Conservation (phyloP, 2,888 invertebrate genomes). For the Imbricaverruca yamaguchii region DNA sequence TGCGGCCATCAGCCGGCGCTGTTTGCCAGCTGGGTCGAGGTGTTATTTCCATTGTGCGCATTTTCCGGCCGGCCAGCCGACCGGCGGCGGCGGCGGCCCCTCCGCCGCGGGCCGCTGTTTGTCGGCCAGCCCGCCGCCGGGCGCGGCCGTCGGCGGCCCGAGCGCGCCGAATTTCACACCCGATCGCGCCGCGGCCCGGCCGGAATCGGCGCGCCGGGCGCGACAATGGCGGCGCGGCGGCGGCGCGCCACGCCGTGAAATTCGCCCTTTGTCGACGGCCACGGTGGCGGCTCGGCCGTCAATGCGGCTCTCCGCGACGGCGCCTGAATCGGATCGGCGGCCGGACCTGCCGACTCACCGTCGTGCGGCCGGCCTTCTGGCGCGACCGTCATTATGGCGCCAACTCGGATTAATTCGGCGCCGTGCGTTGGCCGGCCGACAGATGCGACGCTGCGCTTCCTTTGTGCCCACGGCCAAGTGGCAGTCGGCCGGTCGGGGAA, state of each 20-base stretch:
- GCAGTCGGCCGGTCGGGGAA: no score
- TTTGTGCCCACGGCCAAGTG: no score
- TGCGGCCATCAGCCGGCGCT: background rate
- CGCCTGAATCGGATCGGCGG: background rate
- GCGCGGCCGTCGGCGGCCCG: background rate
- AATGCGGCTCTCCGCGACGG: background rate
- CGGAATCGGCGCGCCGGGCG: background rate
- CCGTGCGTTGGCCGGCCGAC: background rate
- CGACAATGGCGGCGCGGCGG: background rate
- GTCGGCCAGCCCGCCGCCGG: no score
- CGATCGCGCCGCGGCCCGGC: background rate
- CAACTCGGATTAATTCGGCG: background rate
- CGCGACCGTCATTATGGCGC: background rate
- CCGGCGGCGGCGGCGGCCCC: background rate
- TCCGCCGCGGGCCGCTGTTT: no score
- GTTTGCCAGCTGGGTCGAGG: background rate
- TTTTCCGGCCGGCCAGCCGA: conserved; percentile 1
- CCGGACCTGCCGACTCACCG: conserved; percentile 1
- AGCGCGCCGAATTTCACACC: background rate
- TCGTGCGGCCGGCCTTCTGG: background rate
- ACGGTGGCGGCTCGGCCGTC: background rate
- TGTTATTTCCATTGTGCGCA: background rate
- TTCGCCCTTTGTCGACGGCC: background rate
- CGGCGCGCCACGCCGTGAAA: conserved; percentile 13
- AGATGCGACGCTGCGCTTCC: no score